Percentiles rank a stretch among this genome's conserved stretches.
These are phyloP conservation scores for Syrrhaptes paradoxus DNA, from an alignment of 2,113 vertebrate species.

Conservation along the genomic window DNA sequence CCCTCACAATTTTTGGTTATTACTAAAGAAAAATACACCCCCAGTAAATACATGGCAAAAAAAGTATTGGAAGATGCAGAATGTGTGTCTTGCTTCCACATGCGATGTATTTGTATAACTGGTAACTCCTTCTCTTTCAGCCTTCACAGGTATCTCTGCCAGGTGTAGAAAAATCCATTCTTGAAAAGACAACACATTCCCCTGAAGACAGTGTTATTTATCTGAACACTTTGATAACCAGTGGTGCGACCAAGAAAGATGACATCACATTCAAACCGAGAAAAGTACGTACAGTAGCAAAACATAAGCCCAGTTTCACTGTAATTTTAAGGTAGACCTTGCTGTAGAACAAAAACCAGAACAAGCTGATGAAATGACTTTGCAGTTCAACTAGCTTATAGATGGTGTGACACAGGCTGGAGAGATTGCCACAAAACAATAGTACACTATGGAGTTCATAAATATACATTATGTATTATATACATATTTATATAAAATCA, in stretches of 20 bases:
- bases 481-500: neutral
- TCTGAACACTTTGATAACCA: constrained; percentile 77
- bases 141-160: neutral
- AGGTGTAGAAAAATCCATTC: neutral
- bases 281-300: constrained; percentile 74
- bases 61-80: neutral
- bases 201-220: constrained; percentile 69
- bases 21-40: neutral
- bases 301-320: fast-evolving
- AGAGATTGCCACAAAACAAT: neutral
- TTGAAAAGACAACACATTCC: constrained; percentile 30
- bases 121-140: neutral
- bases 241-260: constrained; percentile 74
- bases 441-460: neutral
- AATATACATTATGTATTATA: neutral
- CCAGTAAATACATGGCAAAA: neutral
- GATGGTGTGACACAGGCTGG: neutral
- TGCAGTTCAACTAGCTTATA: neutral
- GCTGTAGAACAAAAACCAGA: neutral
- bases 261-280: constrained; percentile 85
- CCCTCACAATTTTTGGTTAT: neutral
- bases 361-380: neutral
- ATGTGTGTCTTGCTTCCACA: neutral
- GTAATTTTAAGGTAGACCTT: neutral
- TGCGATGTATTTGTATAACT: neutral